Percentiles rank a stretch among this genome's conserved stretches.
Evolutionary conservation across 1,140 invertebrate genomes (phyloP).

Genomic region (Maconellicoccus hirsutus): DNA sequence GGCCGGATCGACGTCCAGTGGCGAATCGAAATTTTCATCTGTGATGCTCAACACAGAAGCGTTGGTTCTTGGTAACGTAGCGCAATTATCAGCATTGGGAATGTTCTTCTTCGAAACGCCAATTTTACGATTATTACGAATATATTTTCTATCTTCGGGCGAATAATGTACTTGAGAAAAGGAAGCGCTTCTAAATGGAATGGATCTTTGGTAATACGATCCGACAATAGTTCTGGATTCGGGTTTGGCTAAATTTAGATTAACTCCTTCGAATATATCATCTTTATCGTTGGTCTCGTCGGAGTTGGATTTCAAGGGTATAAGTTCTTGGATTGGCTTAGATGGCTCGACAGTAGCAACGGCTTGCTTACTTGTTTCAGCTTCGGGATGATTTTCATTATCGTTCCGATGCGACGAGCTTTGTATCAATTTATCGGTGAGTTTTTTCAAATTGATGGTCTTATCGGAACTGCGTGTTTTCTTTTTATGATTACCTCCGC

Average conservation of each 20-base stretch:
- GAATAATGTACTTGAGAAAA: constrained; percentile 68
- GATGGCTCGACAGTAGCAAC: constrained; percentile 31
- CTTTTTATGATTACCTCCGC: constrained; percentile 33
- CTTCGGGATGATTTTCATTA: neutral
- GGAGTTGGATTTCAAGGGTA: constrained; percentile 8
- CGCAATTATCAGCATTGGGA: neutral
- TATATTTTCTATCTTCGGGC: constrained; percentile 35
- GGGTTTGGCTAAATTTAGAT: constrained; percentile 34
- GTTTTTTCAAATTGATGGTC: constrained; percentile 55
- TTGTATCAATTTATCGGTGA: constrained; percentile 56
- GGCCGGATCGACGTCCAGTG: neutral
- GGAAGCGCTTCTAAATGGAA: constrained; percentile 64
- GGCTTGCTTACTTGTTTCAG: neutral
- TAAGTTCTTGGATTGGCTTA: constrained; percentile 31
- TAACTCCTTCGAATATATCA: constrained; percentile 16
- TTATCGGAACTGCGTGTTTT: constrained; percentile 41
- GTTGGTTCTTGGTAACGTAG: neutral
- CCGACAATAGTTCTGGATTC: constrained; percentile 44
- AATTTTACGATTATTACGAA: constrained; percentile 26
- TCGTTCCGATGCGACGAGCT: neutral
- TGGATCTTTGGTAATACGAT: constrained; percentile 44
- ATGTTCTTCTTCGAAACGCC: neutral
- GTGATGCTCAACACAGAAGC: neutral
- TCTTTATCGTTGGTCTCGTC: constrained; percentile 16
- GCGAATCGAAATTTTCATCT: neutral